Percentiles rank a stretch among this genome's conserved stretches.
Conservation (phyloP, 2,113 vertebrate species). For the Noctilio leporinus region DNA sequence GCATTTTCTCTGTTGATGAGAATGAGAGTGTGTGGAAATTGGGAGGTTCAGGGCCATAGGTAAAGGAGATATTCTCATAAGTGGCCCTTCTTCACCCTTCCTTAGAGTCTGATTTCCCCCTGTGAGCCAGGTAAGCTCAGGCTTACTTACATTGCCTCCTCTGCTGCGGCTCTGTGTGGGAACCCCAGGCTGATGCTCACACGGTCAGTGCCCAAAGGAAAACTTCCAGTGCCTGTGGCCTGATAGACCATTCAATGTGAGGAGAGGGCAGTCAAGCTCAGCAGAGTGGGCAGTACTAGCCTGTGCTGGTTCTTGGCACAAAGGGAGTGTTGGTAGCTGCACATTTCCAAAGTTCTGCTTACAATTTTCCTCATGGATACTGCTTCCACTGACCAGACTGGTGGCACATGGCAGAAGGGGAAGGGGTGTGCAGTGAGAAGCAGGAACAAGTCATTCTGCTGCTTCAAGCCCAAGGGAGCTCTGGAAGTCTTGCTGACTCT, state of each 20-base stretch:
- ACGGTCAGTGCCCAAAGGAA: background rate
- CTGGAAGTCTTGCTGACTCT: background rate
- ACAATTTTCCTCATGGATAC: background rate
- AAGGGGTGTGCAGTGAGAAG: background rate
- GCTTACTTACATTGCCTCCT: background rate
- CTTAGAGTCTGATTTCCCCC: background rate
- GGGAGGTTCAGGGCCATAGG: background rate
- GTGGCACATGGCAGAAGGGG: background rate
- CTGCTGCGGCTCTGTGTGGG: background rate
- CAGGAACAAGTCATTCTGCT: background rate
- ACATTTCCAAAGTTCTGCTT: background rate
- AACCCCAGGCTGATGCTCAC: background rate
- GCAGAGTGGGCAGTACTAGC: background rate
- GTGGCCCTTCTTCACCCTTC: background rate
- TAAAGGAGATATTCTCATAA: background rate
- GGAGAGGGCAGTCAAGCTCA: background rate
- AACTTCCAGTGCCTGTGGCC: background rate
- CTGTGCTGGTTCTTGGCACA: constrained; percentile 30
- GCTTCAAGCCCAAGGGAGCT: background rate
- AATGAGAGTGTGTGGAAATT: background rate
- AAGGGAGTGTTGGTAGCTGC: constrained; percentile 1
- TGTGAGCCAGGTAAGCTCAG: background rate
- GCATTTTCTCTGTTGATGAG: background rate
- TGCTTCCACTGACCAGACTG: background rate
- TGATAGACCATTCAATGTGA: constrained; percentile 28